phyloP scores from a whole-genome alignment of 2,113 vertebrate genomes.

The Mus spicilegus region DNA sequence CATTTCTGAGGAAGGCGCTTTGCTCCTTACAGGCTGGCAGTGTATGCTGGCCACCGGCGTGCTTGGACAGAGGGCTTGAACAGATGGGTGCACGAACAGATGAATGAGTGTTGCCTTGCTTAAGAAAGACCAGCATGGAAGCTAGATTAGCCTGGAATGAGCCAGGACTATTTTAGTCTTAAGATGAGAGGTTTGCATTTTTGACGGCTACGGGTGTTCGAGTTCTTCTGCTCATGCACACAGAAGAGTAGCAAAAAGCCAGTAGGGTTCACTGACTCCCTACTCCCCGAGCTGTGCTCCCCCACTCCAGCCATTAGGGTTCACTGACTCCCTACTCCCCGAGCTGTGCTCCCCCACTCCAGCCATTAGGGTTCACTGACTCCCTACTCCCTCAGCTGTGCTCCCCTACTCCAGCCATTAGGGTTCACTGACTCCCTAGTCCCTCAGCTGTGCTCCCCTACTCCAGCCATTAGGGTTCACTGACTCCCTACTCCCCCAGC shows the following conservation, averaged over 20 bases:
- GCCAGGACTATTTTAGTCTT: neutral
- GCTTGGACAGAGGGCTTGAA: neutral
- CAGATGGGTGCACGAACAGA: neutral
- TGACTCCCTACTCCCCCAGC: neutral
- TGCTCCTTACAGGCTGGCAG: neutral
- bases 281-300: neutral
- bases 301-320: too few species aligned
- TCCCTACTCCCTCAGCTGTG: neutral
- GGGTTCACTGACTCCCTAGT: neutral
- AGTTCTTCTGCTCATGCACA: neutral
- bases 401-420: neutral
- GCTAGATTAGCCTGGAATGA: neutral
- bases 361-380: neutral
- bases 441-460: neutral
- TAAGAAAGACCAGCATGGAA: neutral
- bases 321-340: neutral
- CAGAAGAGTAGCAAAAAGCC: neutral
- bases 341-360: neutral
- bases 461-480: neutral
- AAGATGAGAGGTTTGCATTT: slow-evolving; percentile 5
- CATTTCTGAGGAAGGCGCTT: slow-evolving; percentile 1
- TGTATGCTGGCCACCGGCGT: neutral
- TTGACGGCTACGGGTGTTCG: neutral
- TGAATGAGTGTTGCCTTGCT: neutral
- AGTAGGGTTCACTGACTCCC: neutral